phyloP scores from a whole-genome alignment of 1,140 invertebrate species.

The Philopotamus ludificatus region DNA sequence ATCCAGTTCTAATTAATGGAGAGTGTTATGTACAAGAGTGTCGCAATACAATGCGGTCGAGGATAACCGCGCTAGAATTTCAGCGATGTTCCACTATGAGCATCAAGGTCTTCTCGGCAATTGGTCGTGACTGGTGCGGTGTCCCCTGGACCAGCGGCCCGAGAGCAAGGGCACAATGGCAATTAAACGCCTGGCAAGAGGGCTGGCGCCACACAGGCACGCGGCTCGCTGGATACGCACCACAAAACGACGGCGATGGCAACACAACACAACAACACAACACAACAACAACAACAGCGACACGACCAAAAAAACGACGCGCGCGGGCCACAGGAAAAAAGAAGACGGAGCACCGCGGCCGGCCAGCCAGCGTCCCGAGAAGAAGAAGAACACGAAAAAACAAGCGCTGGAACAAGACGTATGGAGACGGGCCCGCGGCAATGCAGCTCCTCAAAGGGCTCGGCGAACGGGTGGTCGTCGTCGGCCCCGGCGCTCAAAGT shows the following conservation, averaged over 20 bases:
- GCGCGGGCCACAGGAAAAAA: background rate
- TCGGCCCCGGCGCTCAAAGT: background rate
- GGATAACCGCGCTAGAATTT: too few relatives aligned
- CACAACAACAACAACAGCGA: background rate
- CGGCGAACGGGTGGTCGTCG: slow-evolving; percentile 6
- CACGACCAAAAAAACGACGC: background rate
- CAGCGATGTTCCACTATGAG: too few relatives aligned
- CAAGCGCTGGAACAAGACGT: slow-evolving; percentile 9
- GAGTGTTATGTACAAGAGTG: too few relatives aligned
- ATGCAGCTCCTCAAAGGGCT: slow-evolving; percentile 1
- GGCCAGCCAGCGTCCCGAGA: background rate
- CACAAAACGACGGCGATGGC: background rate
- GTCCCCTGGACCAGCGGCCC: too few relatives aligned
- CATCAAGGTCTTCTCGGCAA: too few relatives aligned
- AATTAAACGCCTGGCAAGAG: slow-evolving; percentile 14
- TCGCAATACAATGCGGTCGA: too few relatives aligned
- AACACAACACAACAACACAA: background rate
- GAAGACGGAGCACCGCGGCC: background rate
- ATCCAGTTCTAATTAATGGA: too few relatives aligned
- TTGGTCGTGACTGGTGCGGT: too few relatives aligned
- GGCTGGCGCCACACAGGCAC: slow-evolving; percentile 22
- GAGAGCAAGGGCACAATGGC: slow-evolving; percentile 1
- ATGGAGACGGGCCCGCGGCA: slow-evolving; percentile 10
- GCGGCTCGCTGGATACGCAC: background rate
- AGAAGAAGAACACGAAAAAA: slow-evolving; percentile 13